A percentile compares a stretch with the other conserved stretches of the same genome.
phyloP scores from a whole-genome alignment of 2,113 vertebrate species.

The Pachycephala philippinensis region DNA sequence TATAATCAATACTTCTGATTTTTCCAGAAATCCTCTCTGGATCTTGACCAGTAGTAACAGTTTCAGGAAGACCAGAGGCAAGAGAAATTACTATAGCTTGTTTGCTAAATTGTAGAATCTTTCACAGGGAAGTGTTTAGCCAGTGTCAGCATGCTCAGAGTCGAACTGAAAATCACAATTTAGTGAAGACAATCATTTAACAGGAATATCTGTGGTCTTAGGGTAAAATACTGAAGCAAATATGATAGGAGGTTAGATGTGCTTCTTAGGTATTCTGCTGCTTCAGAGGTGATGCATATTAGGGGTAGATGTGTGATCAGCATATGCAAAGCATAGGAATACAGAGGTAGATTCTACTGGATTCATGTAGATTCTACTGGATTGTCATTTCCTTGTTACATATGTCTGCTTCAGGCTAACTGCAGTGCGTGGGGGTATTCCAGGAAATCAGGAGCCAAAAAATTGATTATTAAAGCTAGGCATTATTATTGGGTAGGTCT shows the following conservation, averaged over 20 bases:
- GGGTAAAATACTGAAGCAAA: background rate
- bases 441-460: background rate
- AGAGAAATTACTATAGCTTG: background rate
- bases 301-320: background rate
- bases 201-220: background rate
- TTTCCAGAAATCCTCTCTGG: background rate
- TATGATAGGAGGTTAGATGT: background rate
- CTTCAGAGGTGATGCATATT: background rate
- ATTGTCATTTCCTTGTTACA: background rate
- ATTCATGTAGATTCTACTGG: background rate
- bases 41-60: background rate
- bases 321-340: fast-evolving
- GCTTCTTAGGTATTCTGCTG: background rate
- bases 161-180: background rate
- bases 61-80: background rate
- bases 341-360: background rate
- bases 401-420: background rate
- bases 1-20: background rate
- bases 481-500: background rate
- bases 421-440: background rate
- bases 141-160: background rate
- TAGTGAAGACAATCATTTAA: fast-evolving
- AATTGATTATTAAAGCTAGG: background rate
- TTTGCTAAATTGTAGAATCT: background rate
- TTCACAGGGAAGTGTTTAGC: background rate